These are phyloP conservation scores for Malacosoma neustria DNA, from an alignment of 2,888 invertebrate genomes.

Conservation along the genomic window DNA sequence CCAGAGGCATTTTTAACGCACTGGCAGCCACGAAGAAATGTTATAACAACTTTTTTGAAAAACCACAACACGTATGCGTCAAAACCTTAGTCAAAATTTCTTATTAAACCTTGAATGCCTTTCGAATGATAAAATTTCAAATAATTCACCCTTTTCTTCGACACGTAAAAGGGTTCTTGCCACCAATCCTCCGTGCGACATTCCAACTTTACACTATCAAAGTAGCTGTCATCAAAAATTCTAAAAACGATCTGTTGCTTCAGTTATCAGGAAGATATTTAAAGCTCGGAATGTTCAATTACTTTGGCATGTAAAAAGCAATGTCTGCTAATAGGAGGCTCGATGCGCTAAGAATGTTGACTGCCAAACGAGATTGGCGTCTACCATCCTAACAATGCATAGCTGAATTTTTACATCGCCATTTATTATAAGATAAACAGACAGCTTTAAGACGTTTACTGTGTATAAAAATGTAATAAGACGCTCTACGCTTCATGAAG, in stretches of 20 bases:
- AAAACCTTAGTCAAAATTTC: no score
- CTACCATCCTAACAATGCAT: slow-evolving; percentile 28
- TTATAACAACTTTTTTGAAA: no score
- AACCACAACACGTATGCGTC: no score
- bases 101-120: neutral
- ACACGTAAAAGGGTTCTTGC: slow-evolving; percentile 3
- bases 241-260: slow-evolving; percentile 27
- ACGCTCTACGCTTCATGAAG: neutral
- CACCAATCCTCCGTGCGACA: slow-evolving; percentile 11
- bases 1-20: no score
- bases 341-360: slow-evolving; percentile 28
- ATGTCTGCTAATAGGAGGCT: slow-evolving; percentile 28
- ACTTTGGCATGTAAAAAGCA: slow-evolving; percentile 36
- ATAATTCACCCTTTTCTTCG: slow-evolving; percentile 2
- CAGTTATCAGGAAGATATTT: slow-evolving; percentile 38
- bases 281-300: slow-evolving; percentile 51
- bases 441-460: neutral
- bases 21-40: no score
- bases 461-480: neutral
- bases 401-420: slow-evolving; percentile 19
- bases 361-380: slow-evolving; percentile 35
- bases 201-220: slow-evolving; percentile 17
- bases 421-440: slow-evolving; percentile 8
- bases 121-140: neutral
- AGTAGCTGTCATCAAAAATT: slow-evolving; percentile 37